A percentile compares a stretch with the other conserved stretches of the same genome.
Evolutionary conservation across 1,140 invertebrate species (phyloP).

Genomic region (Globodera ellingtonae): DNA sequence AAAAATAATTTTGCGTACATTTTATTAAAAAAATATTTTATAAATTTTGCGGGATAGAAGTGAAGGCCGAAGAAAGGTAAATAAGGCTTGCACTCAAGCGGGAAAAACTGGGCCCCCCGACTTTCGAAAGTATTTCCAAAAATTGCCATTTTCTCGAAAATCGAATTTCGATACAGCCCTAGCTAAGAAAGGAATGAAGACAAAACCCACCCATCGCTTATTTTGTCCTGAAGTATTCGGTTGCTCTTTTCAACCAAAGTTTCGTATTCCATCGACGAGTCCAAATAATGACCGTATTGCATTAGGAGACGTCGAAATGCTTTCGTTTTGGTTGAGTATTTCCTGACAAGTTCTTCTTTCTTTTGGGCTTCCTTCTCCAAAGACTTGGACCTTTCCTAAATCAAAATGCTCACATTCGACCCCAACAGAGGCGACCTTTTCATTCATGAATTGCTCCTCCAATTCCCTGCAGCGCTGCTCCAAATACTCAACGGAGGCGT

Average conservation of each 20-base stretch:
- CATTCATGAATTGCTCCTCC: conserved; percentile 7
- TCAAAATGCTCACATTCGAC: not conserved
- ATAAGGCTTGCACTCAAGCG: too few species aligned
- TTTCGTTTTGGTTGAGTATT: not conserved
- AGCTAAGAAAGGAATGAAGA: not conserved
- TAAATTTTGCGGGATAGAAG: too few species aligned
- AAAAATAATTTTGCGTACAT: too few species aligned
- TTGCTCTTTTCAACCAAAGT: not conserved
- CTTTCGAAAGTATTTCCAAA: too few species aligned
- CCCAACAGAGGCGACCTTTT: not conserved
- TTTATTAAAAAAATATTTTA: too few species aligned
- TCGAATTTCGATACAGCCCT: too few species aligned
- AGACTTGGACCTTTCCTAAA: not conserved
- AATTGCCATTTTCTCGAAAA: too few species aligned
- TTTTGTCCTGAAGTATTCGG: conserved; percentile 11
- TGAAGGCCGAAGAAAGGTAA: too few species aligned
- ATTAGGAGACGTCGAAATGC: conserved; percentile 4
- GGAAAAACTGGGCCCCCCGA: too few species aligned
- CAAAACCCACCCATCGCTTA: conserved; percentile 2
- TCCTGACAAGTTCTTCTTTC: conserved; percentile 7
- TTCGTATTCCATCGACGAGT: conserved; percentile 4
- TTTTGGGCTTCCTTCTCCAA: not conserved
- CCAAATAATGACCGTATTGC: conserved; percentile 10
- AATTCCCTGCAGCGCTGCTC: not conserved
- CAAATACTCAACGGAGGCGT: not conserved